A percentile compares a stretch with the other conserved stretches of the same genome.
Conservation (phyloP, 1,140 invertebrate species). For the Drosophila jambulina region DNA sequence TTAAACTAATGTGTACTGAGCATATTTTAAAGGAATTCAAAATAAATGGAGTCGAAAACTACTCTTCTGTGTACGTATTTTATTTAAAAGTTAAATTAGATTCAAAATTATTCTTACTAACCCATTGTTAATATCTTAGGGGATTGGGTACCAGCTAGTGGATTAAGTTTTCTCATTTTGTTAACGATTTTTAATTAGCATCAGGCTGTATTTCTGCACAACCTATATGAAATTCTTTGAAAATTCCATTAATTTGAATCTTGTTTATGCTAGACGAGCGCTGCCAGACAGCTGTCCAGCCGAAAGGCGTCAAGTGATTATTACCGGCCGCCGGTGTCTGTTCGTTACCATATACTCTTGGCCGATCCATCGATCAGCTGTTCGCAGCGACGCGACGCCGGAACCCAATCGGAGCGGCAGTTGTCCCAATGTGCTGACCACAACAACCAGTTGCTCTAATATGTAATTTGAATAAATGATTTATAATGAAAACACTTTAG, state of each 20-base stretch:
- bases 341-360: conserved; percentile 6
- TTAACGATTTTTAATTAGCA: not conserved
- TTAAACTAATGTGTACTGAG: not conserved
- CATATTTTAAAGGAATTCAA: conserved; percentile 13
- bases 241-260: conserved; percentile 35
- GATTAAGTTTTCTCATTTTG: too few relatives aligned
- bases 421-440: conserved; percentile 23
- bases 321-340: conserved; percentile 18
- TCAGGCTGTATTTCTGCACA: not conserved
- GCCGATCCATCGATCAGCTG: conserved; percentile 53
- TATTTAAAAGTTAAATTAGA: too few relatives aligned
- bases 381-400: conserved; percentile 29
- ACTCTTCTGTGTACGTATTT: not conserved
- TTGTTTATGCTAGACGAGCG: conserved; percentile 13
- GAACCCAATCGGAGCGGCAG: conserved; percentile 33
- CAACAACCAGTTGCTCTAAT: conserved; percentile 63
- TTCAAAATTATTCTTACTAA: too few relatives aligned
- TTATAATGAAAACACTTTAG: conserved; percentile 80
- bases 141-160: not conserved
- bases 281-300: conserved; percentile 40
- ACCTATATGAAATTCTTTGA: conserved; percentile 29
- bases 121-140: not conserved
- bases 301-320: conserved; percentile 41
- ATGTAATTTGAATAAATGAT: conserved; percentile 81
- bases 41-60: conserved; percentile 29